Base-by-base conservation (phyloP, 2,888 invertebrate species). In the Scaptomyza tumidula region DNA sequence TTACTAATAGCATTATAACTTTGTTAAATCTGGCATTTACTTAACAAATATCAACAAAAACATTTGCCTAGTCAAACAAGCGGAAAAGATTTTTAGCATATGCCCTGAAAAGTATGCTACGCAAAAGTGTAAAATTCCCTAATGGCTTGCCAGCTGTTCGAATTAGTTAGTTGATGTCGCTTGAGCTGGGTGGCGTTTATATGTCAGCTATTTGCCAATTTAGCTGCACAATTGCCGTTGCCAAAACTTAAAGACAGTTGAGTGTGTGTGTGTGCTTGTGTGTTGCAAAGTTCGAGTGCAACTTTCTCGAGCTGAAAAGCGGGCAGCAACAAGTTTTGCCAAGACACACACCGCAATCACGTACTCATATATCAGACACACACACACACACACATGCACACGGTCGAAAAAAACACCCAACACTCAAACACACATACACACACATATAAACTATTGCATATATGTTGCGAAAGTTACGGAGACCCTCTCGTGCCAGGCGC, bases 401-500 rank as follows among this genome's bases (percentile, higher is more conserved):
- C 60, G 49, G 46, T 14, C 52, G n/a, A 61, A 19, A 31, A 48
- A 44, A 7, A 11, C 9, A 24, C 27, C 35, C 35, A 35, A 53
- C 16, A 29, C 41, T 37, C 43, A 37, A 19, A 46, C 50, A 33
- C 9, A 13, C 4, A 35, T 19, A 49, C 14, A 6, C 3, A 46
- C 7, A 48, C 13, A 33, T 4, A 48, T 6, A 48, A 10, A 27
- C 33, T 41, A 16, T 50, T 56, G 46, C 50, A 52, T 49, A 49
- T 46, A 62, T 74, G 55, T 69, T 73, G 46, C 62, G 24, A 75
- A 83, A 83, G 69, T 80, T 80, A 72, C 75, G 81, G 44, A 78
- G 81, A 75, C 72, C 66, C 72, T 84, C 53, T 84, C 50, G 60
- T 75, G 80, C 80, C 80, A 75, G 81, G 84, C 80, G 78, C 84